Evolutionary conservation across 2,797 vertebrate species (phyloP).

Genomic region (Neostethus bicornis): DNA sequence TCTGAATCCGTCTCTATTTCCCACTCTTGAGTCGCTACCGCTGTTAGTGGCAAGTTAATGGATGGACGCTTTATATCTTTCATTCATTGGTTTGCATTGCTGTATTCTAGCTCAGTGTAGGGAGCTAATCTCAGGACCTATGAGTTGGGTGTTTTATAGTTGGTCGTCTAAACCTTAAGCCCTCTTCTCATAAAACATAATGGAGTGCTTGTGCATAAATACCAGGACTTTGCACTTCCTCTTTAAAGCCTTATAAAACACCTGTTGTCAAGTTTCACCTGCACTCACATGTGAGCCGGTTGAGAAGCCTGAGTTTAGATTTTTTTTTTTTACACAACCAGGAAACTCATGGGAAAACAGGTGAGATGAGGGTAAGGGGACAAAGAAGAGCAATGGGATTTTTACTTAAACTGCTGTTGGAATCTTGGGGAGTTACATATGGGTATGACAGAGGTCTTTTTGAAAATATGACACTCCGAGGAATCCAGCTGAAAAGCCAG

Average conservation of each 20-base stretch:
- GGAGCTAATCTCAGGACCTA: constrained; percentile 59
- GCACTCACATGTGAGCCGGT: constrained; percentile 36
- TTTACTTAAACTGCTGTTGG: constrained; percentile 10
- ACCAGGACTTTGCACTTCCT: constrained; percentile 67
- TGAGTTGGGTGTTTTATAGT: constrained; percentile 74
- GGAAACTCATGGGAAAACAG: constrained; percentile 11
- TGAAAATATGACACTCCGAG: constrained; percentile 24
- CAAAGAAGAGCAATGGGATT: no score
- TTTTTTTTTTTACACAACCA: constrained; percentile 10
- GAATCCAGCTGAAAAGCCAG: constrained; percentile 29
- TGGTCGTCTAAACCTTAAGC: constrained; percentile 72
- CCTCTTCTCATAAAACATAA: constrained; percentile 76
- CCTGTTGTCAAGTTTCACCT: constrained; percentile 72
- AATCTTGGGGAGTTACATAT: constrained; percentile 21
- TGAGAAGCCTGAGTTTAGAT: constrained; percentile 16
- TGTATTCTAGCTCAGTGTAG: constrained; percentile 50
- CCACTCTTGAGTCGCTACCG: constrained; percentile 49
- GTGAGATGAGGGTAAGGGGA: constrained; percentile 13
- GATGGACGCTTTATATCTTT: constrained; percentile 62
- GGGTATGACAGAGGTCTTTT: constrained; percentile 32
- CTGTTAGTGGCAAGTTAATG: constrained; percentile 68
- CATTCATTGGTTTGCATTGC: constrained; percentile 38
- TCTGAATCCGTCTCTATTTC: constrained; percentile 42
- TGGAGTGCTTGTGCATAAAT: constrained; percentile 72
- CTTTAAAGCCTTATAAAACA: constrained; percentile 75